Base-by-base conservation (phyloP, 2,888 invertebrate genomes). In the Epicampocera succincta region DNA sequence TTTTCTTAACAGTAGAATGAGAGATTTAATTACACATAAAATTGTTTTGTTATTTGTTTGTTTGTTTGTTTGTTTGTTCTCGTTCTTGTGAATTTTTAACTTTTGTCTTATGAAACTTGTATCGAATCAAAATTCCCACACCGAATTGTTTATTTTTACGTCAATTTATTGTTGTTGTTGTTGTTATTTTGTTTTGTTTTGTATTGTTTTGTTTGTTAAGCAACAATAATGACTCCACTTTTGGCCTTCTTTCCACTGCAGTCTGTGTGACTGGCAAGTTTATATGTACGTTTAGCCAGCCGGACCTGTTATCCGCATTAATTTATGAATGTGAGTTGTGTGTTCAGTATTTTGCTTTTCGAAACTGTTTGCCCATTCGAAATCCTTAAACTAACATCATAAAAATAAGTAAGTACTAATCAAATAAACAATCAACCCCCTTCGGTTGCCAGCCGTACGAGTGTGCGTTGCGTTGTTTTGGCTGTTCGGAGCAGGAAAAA, bases 91-190 rank as follows among this genome's bases (percentile, higher is more conserved):
- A 44, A 56, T 38, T 42, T 72, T 65, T 44, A 60, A 46, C 44
- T 66, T 61, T 79, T 60, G 19, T 60, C 40, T 54, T 38, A 52
- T 46, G 60, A 60, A 78, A 72, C 60, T 66, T 65, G 72, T 66
- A 60, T 78, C 66, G 40, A 40, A 52, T 66, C 19, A 6, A 61
- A 79, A 73, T 84, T 85, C 84, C 84, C 85, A 85, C 85, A 85
- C 74, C 82, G 38, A 78, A 84, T 83, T 85, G 85, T 84, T 84
- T 85, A 85, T 81, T 84, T 84, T 13, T 25, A 82, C 74, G 82
- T 61, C 60, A 78, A 75, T 78, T 82, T 82, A 75, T 61, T 61
- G 61, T 76, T 72, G 65, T 56, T 44, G 5, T 54, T 46, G 33
- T 40, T 29, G n/a, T n/a, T n/a, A n/a, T n/a, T n/a, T n/a, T n/a